Base-by-base conservation (phyloP, 2,113 vertebrate genomes). In the Pelobates fuscus region DNA sequence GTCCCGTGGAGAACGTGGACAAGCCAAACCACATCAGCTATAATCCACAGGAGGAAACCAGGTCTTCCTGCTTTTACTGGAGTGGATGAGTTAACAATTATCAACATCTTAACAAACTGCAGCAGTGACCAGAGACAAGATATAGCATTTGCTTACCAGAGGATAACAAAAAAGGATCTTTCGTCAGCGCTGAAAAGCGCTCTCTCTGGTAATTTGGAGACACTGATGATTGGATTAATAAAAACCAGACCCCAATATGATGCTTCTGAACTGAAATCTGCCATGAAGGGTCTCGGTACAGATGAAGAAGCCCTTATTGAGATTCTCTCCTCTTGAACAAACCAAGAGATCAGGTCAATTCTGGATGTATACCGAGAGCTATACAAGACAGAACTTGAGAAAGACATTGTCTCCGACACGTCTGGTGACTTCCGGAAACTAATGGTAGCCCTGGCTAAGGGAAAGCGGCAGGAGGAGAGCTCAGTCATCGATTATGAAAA, bases 271-370 rank as follows among this genome's bases (percentile, higher is more conserved):
- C 81, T 99, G 83, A 94, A 91, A 86, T 90, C 85, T 10, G 87
- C 97, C 70, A 95, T 99, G 81, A 98, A 98, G 97, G 97, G 97
- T 0, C 86, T 98, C 78, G 97, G 97, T 70, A 99, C 97, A 0
- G 96, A 98, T 76, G 97, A 99, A 81, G 97, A 96, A 76, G 93
- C 92, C 0, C 92, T 99, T 75, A 97, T 98, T 64, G 97, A 99
- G 88, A 91, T 98, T 68, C 86, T 99, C 81, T 98, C 96, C 86
- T 98, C 97, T 0, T 87, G 97, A 67, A 97, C 93, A 88, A 98
- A 91, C 27, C 80, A 87, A 25, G 95, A 98, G 77, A 88, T 98
- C 26, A 5, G 83, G 70, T 89, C 94, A 68, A 98, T 99, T 64
- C 96, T 94, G 83, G 88, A 77, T 77, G 93, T 94, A 69, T 99